These are phyloP conservation scores for Brenthis daphne DNA, from an alignment of 2,888 invertebrate genomes.

Conservation along the genomic window DNA sequence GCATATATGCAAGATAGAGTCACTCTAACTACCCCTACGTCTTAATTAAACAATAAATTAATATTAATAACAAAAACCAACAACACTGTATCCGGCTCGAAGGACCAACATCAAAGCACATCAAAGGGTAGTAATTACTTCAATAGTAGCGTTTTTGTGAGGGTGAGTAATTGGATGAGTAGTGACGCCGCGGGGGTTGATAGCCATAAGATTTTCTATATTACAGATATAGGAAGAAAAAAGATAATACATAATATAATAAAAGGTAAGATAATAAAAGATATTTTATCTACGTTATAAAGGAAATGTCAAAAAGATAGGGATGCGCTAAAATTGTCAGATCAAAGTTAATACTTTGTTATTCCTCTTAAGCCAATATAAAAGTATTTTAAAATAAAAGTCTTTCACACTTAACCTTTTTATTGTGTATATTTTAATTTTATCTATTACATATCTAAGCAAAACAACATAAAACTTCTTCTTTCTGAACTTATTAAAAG, in stretches of 20 bases:
- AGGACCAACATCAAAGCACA: conserved; percentile 40
- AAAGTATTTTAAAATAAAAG: too few species aligned
- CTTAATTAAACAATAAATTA: conserved; percentile 22
- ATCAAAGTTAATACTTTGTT: too few species aligned
- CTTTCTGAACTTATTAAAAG: too few species aligned
- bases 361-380: too few species aligned
- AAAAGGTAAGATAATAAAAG: background rate
- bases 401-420: too few species aligned
- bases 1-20: background rate
- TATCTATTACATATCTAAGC: too few species aligned
- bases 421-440: too few species aligned
- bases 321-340: too few species aligned
- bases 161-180: conserved; percentile 44
- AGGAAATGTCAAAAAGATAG: too few species aligned
- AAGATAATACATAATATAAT: background rate
- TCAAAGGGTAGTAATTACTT: conserved; percentile 44
- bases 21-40: background rate
- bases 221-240: conserved; percentile 13
- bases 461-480: too few species aligned
- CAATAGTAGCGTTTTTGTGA: conserved; percentile 51
- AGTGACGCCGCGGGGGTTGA: conserved; percentile 33
- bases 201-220: conserved; percentile 18
- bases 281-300: background rate
- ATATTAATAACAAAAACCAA: conserved; percentile 27
- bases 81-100: conserved; percentile 22